These are phyloP conservation scores for Hippopotamus amphibius DNA, from an alignment of 2,113 vertebrate species.

Conservation along the genomic window DNA sequence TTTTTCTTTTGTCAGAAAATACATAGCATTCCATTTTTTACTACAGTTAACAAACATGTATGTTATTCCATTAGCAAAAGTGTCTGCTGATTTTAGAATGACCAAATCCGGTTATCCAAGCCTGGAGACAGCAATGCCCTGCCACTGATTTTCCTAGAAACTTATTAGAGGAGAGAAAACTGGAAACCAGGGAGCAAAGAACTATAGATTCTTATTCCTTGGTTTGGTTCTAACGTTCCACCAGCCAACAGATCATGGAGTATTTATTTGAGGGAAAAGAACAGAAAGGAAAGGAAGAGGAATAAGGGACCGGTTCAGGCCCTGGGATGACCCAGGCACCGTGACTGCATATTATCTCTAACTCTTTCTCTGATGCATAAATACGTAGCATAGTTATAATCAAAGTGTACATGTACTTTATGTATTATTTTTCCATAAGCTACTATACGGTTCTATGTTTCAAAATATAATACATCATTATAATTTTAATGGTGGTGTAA, in stretches of 20 bases:
- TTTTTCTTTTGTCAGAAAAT: background rate
- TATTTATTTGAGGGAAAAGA: background rate
- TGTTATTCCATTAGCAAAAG: background rate
- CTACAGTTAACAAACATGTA: background rate
- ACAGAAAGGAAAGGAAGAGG: background rate
- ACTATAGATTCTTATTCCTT: background rate
- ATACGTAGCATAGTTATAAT: background rate
- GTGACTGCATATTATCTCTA: background rate
- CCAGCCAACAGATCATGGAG: background rate
- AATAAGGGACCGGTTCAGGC: background rate
- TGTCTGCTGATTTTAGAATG: constrained; percentile 6
- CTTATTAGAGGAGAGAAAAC: background rate
- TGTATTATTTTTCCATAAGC: background rate
- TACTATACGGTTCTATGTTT: background rate
- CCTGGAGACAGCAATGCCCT: background rate
- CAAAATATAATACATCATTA: background rate
- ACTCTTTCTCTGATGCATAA: background rate
- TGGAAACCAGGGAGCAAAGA: background rate
- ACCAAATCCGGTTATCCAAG: background rate
- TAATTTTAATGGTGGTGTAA: background rate
- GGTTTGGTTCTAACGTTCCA: constrained; percentile 6
- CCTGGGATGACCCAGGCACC: background rate
- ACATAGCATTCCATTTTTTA: background rate
- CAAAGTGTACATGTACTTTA: background rate
- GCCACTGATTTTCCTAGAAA: background rate